Conservation (phyloP, 2,113 vertebrate genomes). For the Istiophorus platypterus region DNA sequence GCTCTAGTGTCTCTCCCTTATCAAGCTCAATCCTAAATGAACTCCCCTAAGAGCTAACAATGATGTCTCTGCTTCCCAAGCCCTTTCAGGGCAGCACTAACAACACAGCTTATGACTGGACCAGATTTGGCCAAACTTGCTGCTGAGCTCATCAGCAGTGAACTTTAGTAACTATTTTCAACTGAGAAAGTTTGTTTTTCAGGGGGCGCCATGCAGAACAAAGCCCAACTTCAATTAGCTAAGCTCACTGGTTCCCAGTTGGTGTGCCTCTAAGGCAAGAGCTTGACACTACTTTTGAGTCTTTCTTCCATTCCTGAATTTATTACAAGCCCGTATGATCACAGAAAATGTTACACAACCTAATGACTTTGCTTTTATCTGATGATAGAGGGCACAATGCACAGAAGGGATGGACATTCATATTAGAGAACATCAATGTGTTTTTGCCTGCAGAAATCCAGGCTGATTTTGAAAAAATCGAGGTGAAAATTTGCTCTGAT, state of each 20-base stretch:
- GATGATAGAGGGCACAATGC: slow-evolving; percentile 45
- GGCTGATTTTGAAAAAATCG: slow-evolving; percentile 8
- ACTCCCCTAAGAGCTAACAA: slow-evolving; percentile 19
- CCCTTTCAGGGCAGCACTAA: slow-evolving; percentile 21
- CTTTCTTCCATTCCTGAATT: slow-evolving; percentile 37
- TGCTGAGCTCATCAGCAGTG: slow-evolving; percentile 9
- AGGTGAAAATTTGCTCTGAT: slow-evolving; percentile 21
- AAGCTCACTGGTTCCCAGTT: slow-evolving; percentile 60
- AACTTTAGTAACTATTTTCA: slow-evolving; percentile 45
- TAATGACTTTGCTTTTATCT: slow-evolving; percentile 59
- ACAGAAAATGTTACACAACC: slow-evolving; percentile 53
- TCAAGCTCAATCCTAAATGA: slow-evolving; percentile 34
- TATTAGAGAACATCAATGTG: slow-evolving; percentile 16
- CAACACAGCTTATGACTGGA: slow-evolving; percentile 14
- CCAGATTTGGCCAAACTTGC: slow-evolving; percentile 21
- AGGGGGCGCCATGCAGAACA: slow-evolving; percentile 57
- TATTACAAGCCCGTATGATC: slow-evolving; percentile 64
- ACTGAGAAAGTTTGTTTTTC: slow-evolving; percentile 51
- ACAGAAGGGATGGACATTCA: slow-evolving; percentile 13
- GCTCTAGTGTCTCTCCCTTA: background rate
- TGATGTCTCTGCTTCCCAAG: slow-evolving; percentile 3
- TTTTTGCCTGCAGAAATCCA: slow-evolving; percentile 21
- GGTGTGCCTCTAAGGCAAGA: slow-evolving; percentile 62
- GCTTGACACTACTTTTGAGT: slow-evolving; percentile 46
- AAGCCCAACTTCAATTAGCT: slow-evolving; percentile 67